phyloP scores from a whole-genome alignment of 2,797 vertebrate genomes.

The Notamacropus eugenii region DNA sequence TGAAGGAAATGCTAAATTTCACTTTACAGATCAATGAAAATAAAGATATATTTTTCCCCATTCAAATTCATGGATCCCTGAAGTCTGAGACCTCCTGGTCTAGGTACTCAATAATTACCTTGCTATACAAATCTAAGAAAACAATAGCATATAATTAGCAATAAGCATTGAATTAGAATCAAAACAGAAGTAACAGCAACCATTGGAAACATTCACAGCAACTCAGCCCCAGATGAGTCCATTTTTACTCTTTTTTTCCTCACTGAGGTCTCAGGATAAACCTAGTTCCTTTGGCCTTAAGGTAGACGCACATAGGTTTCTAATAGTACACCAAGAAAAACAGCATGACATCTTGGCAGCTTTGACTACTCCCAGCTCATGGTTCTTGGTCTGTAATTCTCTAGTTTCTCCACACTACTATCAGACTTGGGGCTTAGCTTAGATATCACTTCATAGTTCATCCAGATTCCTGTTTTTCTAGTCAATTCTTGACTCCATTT shows the following conservation, averaged over 20 bases:
- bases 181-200: neutral
- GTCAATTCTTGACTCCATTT: neutral
- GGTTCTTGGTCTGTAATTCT: neutral
- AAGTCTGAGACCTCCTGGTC: neutral
- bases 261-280: neutral
- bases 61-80: neutral
- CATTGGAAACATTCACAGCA: neutral
- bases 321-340: neutral
- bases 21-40: neutral
- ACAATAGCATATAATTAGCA: neutral
- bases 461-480: neutral
- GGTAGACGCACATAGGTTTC: neutral
- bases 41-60: neutral
- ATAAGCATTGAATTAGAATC: neutral
- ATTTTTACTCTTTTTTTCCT: neutral
- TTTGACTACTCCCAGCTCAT: neutral
- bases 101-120: neutral
- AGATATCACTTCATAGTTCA: neutral
- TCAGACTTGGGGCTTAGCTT: neutral
- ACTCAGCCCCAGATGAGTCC: neutral
- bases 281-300: neutral
- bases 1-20: neutral
- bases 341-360: neutral
- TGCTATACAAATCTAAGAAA: neutral
- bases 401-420: neutral